Base-by-base conservation (phyloP, 2,888 invertebrate species). In the Lathronympha strigana region DNA sequence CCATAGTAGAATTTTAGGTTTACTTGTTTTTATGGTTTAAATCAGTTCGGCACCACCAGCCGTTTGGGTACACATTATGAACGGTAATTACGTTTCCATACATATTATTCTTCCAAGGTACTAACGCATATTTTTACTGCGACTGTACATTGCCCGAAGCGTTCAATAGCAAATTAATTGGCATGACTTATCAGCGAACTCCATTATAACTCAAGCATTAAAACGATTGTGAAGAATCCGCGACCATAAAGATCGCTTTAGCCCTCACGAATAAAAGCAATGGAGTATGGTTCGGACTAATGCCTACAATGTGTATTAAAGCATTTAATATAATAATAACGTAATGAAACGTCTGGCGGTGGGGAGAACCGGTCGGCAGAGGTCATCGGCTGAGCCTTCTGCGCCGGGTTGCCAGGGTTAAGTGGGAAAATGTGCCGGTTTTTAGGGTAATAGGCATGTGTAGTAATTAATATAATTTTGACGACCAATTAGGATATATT, bases 291-390 rank as follows among this genome's bases (percentile, higher is more conserved):
- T 78, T 74, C 81, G 80, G 83, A 85, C 89, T 90, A 90, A 91
- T 90, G 87, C 88, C 83, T 84, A 90, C 91, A 90, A 88, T 88
- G 90, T 90, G 89, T 88, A 90, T 88, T 90, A 90, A 86, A 91
- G 88, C 89, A 88, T 91, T 92, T 91, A 92, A 91, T 92, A 92
- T 91, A 90, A 92, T 92, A 92, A 92, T 92, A 92, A 90, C 87
- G 90, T 92, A 92, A 92, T 92, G 92, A 92, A 92, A 90, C 88
- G 89, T 87, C 90, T 89, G 84, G 77, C 84, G 77, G 75, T 75
- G 77, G 78, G 76, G 68, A 83, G 84, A 90, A 92, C 92, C 92
- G 92, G 92, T 92, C 87, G 76, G 73, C 81, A 80, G 92, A 90
- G 92, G 92, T 92, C 92, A 92, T 92, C 92, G 92, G 82, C 92